These are phyloP conservation scores for Craniophora ligustri DNA, from an alignment of 2,888 invertebrate genomes.

Conservation along the genomic window DNA sequence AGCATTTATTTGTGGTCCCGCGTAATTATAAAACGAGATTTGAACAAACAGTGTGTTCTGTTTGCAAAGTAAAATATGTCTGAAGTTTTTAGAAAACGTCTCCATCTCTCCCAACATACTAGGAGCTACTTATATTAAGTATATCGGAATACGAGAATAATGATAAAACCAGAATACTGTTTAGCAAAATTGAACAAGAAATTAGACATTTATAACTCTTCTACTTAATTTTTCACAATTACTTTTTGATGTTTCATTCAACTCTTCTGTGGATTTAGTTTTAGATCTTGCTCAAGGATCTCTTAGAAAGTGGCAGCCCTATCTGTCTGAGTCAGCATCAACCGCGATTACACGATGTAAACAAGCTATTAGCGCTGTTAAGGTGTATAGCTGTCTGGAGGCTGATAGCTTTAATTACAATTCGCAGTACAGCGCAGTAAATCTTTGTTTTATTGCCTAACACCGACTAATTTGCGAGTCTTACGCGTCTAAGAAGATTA, in stretches of 20 bases:
- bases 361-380: conserved; percentile 50
- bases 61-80: too few relatives aligned
- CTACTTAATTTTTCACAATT: too few relatives aligned
- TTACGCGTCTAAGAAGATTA: not conserved
- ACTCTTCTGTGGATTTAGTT: not conserved
- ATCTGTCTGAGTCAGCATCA: conserved; percentile 19
- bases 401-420: conserved; percentile 36
- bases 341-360: conserved; percentile 42
- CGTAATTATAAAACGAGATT: too few relatives aligned
- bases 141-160: too few relatives aligned
- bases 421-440: conserved; percentile 1
- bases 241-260: too few relatives aligned
- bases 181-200: too few relatives aligned
- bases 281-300: not conserved
- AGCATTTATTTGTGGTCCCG: not conserved
- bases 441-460: conserved; percentile 11
- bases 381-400: conserved; percentile 28
- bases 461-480: not conserved
- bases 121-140: too few relatives aligned
- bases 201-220: too few relatives aligned
- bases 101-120: too few relatives aligned
- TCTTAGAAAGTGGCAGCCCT: conserved; percentile 24
- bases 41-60: too few relatives aligned
- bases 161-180: too few relatives aligned
- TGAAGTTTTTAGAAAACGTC: too few relatives aligned